Evolutionary conservation across 2,113 vertebrate genomes (phyloP), one percentile per base, ranked within the genome.

Genomic region (Microcebus ravelobensis): DNA sequence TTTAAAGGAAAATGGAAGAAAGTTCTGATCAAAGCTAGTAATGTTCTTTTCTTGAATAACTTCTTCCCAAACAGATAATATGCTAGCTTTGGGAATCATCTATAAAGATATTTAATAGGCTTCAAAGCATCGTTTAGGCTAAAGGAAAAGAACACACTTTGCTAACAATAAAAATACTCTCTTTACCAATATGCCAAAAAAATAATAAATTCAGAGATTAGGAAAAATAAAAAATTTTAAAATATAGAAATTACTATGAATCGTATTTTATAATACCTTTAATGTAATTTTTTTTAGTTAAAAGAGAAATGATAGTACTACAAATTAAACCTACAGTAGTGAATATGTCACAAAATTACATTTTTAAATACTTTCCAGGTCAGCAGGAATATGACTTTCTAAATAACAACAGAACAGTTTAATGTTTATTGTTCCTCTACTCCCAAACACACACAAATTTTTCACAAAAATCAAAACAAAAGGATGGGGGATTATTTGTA

Each of bases 191-290:
- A 90, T 45, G 45, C 61, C 42, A 91, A 82, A 68, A 90, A 90
- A 65, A 57, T 21, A 74, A 45, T 81, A 71, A 77, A 50, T 82
- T 52, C 87, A 74, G 61, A 86, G 39, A 95, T 36, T 45, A 90
- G 45, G 9, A 94, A 90, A 93, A 87, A 42, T 12, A 77, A 91
- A 91, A 77, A 45, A 85, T 86, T 96, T 97, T 85, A 48, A 94
- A 96, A 88, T 73, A 50, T 3, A 96, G 25, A 1, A 91, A 90
- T 87, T 91, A 90, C 13, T 95, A 83, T 34, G n/a, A 97, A 86
- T 86, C 67, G 29, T 17, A 87, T 55, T 87, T 45, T 59, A 55
- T 57, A 95, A 84, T 39, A 81, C 27, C 14, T 36, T 90, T 82
- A 84, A 77, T 85, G 27, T 52, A 76, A 23, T 39, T 79, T 29